Evolutionary conservation across 2,888 invertebrate species (phyloP).

Genomic region (Theodoxus fluviatilis): DNA sequence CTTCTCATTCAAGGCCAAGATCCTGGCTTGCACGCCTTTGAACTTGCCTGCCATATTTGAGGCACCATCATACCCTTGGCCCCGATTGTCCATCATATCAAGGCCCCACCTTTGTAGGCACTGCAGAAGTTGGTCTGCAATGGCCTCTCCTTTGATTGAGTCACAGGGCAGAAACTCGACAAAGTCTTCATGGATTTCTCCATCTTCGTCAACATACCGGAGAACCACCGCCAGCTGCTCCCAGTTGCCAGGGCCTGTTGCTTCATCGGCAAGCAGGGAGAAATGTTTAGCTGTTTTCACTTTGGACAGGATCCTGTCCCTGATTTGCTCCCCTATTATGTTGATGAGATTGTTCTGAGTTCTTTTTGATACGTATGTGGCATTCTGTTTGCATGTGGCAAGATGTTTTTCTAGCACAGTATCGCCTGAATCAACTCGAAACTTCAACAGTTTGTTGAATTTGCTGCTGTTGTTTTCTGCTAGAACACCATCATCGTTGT

Average conservation of each 20-base stretch:
- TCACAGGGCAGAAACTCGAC: slow-evolving; percentile 25
- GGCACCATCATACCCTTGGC: slow-evolving; percentile 35
- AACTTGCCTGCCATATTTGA: slow-evolving; percentile 28
- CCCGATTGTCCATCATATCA: slow-evolving; percentile 25
- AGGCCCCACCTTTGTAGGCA: slow-evolving; percentile 20
- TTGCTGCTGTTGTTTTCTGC: slow-evolving; percentile 29
- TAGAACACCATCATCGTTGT: slow-evolving; percentile 18
- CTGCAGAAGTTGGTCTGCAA: slow-evolving; percentile 24
- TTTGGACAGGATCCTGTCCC: slow-evolving; percentile 24
- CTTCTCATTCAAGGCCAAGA: slow-evolving; percentile 24
- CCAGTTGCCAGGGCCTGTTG: slow-evolving; percentile 31
- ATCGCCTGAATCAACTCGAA: slow-evolving; percentile 28
- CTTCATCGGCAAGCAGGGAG: slow-evolving; percentile 35
- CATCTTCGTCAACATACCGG: slow-evolving; percentile 23
- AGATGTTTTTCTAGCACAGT: slow-evolving; percentile 29
- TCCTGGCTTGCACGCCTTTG: slow-evolving; percentile 32
- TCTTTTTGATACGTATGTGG: slow-evolving; percentile 32
- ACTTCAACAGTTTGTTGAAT: slow-evolving; percentile 30
- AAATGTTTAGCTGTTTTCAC: slow-evolving; percentile 28
- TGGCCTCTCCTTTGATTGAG: slow-evolving; percentile 24
- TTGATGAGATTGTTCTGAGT: slow-evolving; percentile 35
- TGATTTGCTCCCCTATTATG: slow-evolving; percentile 28
- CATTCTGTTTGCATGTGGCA: neutral
- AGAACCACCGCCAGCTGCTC: slow-evolving; percentile 34
- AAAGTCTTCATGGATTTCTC: slow-evolving; percentile 24